Evolutionary conservation across 2,888 invertebrate species (phyloP).

Genomic region (Acronicta alni): DNA sequence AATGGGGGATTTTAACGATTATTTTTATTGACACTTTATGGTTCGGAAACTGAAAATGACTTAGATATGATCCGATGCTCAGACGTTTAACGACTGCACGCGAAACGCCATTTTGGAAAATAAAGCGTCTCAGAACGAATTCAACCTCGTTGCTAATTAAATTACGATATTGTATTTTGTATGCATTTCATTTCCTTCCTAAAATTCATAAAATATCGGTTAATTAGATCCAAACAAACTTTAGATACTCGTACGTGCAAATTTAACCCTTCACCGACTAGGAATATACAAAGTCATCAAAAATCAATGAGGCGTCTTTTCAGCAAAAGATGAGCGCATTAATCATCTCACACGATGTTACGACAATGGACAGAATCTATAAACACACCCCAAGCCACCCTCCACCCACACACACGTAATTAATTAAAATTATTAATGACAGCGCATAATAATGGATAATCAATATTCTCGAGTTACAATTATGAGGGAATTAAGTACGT

Average conservation of each 20-base stretch:
- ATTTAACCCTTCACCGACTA: slow-evolving; percentile 48
- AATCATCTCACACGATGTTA: slow-evolving; percentile 80
- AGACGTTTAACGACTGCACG: slow-evolving; percentile 65
- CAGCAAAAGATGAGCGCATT: slow-evolving; percentile 73
- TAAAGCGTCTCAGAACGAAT: slow-evolving; percentile 41
- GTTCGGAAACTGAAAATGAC: slow-evolving; percentile 85
- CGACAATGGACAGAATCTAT: slow-evolving; percentile 65
- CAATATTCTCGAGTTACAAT: slow-evolving; percentile 72
- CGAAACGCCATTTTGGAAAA: slow-evolving; percentile 62
- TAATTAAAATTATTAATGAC: slow-evolving; percentile 88
- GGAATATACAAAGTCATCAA: slow-evolving; percentile 61
- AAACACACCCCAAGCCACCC: slow-evolving; percentile 53
- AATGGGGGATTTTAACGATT: slow-evolving; percentile 78
- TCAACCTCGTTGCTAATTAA: slow-evolving; percentile 28
- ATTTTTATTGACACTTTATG: slow-evolving; percentile 88
- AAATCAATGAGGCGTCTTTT: slow-evolving; percentile 82
- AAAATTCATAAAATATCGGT: background rate
- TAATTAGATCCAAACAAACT: slow-evolving; percentile 13
- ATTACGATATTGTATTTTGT: slow-evolving; percentile 22
- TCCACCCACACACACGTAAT: slow-evolving; percentile 68
- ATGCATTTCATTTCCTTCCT: slow-evolving; percentile 6
- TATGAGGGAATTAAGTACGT: slow-evolving; percentile 50
- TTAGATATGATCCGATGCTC: slow-evolving; percentile 78
- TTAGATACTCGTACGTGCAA: slow-evolving; percentile 15
- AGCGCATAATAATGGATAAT: slow-evolving; percentile 82